Conservation (phyloP, 2,113 vertebrate genomes). For the Collichthys lucidus region DNA sequence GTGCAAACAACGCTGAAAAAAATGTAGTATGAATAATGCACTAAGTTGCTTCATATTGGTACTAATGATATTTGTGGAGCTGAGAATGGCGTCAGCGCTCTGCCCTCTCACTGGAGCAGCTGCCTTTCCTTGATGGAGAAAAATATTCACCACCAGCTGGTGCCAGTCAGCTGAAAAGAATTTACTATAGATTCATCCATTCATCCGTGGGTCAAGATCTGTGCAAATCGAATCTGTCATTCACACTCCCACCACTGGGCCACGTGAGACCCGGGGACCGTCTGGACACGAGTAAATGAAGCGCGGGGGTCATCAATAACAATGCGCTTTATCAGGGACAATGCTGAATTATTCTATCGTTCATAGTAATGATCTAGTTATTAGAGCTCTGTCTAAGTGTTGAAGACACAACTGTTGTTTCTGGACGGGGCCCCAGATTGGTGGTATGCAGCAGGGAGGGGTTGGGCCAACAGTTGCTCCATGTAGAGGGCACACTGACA, state of each 20-base stretch:
- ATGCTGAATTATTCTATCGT: not conserved
- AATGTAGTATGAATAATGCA: not conserved
- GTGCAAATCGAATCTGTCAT: not conserved
- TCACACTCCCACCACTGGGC: not conserved
- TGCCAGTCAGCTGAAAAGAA: slow-evolving; percentile 57
- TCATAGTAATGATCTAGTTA: slow-evolving; percentile 36
- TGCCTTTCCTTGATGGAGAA: slow-evolving; percentile 67
- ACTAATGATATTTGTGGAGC: slow-evolving; percentile 47
- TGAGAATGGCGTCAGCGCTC: slow-evolving; percentile 48
- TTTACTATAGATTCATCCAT: slow-evolving; percentile 31
- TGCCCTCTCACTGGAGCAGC: slow-evolving; percentile 69
- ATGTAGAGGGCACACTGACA: slow-evolving; percentile 75
- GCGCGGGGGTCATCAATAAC: not conserved
- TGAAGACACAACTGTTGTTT: slow-evolving; percentile 76
- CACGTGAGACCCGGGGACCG: not conserved
- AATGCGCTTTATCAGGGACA: not conserved
- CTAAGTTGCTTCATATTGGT: slow-evolving; percentile 1
- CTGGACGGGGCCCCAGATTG: slow-evolving; percentile 71
- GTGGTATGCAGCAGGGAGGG: slow-evolving; percentile 74
- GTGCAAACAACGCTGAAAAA: not conserved
- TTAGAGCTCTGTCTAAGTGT: slow-evolving; percentile 57
- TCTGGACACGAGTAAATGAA: not conserved
- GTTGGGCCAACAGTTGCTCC: slow-evolving; percentile 71
- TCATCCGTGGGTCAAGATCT: not conserved
- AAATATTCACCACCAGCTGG: slow-evolving; percentile 56